Evolutionary conservation across 2,797 vertebrate species (phyloP).

Genomic region (Micromesistius poutassou): DNA sequence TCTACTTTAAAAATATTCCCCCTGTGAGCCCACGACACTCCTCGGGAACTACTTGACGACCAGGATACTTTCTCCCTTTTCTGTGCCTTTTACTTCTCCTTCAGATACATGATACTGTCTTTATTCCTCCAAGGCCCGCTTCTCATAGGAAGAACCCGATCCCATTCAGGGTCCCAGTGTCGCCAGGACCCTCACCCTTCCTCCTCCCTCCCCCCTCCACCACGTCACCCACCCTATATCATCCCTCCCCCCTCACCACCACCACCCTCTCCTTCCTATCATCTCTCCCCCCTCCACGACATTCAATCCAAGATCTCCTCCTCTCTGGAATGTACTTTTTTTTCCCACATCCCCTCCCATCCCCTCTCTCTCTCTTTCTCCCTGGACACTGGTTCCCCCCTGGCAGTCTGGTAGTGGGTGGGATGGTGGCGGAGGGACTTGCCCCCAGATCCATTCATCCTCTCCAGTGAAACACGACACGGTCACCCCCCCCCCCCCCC

Average conservation of each 20-base stretch:
- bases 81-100: neutral
- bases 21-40: too few relatives aligned
- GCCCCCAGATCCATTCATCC: conserved; percentile 62
- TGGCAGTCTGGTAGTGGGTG: conserved; percentile 49
- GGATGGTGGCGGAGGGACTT: conserved; percentile 47
- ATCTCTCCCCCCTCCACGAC: conserved; percentile 52
- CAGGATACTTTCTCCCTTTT: too few relatives aligned
- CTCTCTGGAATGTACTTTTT: conserved; percentile 72
- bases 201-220: conserved; percentile 38
- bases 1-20: too few relatives aligned
- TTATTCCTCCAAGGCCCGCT: conserved; percentile 62
- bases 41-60: too few relatives aligned
- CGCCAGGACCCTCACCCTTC: conserved; percentile 53
- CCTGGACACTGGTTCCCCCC: conserved; percentile 53
- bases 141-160: conserved; percentile 65
- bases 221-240: conserved; percentile 32
- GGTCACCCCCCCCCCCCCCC: conserved; percentile 53
- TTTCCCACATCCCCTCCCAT: too few relatives aligned
- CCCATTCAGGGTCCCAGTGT: conserved; percentile 63
- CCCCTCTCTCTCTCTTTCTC: conserved; percentile 38
- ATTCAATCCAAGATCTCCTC: conserved; percentile 70
- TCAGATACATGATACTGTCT: conserved; percentile 31
- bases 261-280: conserved; percentile 37
- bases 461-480: conserved; percentile 60
- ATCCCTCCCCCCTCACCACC: too few relatives aligned